These are phyloP conservation scores for Aplocera efformata DNA, from an alignment of 2,888 invertebrate species.

Conservation along the genomic window DNA sequence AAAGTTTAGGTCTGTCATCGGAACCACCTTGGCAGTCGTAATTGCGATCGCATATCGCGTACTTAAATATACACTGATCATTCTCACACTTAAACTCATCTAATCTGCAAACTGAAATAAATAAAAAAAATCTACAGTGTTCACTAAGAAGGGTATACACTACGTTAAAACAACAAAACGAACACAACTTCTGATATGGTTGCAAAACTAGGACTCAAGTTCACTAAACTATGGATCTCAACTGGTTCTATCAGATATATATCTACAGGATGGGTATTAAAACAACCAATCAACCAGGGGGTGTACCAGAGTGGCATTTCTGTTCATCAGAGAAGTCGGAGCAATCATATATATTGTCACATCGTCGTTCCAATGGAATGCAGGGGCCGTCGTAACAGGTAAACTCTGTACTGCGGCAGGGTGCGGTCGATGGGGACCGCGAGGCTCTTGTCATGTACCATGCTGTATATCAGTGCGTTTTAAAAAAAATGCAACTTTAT, in stretches of 20 bases:
- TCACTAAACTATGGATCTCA: no score
- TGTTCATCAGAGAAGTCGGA: slow-evolving; percentile 94
- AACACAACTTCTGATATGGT: no score
- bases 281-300: slow-evolving; percentile 5
- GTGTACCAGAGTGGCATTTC: slow-evolving; percentile 85
- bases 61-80: slow-evolving; percentile 83
- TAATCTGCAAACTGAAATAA: slow-evolving; percentile 79
- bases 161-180: no score
- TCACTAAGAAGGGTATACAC: no score
- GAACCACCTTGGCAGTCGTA: slow-evolving; percentile 83
- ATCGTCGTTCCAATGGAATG: slow-evolving; percentile 87
- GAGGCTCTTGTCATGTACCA: slow-evolving; percentile 60
- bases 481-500: neutral
- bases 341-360: slow-evolving; percentile 95
- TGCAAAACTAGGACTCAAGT: no score
- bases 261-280: slow-evolving; percentile 4
- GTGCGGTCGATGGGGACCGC: slow-evolving; percentile 47
- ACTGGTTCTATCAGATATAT: no score
- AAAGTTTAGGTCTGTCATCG: slow-evolving; percentile 81
- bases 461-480: slow-evolving; percentile 40
- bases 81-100: slow-evolving; percentile 85
- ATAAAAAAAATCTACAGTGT: slow-evolving; percentile 5
- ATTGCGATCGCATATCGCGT: slow-evolving; percentile 82
- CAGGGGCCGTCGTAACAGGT: slow-evolving; percentile 88
- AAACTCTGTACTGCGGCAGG: slow-evolving; percentile 84